phyloP scores from a whole-genome alignment of 2,888 invertebrate genomes.

The Noctua pronuba region DNA sequence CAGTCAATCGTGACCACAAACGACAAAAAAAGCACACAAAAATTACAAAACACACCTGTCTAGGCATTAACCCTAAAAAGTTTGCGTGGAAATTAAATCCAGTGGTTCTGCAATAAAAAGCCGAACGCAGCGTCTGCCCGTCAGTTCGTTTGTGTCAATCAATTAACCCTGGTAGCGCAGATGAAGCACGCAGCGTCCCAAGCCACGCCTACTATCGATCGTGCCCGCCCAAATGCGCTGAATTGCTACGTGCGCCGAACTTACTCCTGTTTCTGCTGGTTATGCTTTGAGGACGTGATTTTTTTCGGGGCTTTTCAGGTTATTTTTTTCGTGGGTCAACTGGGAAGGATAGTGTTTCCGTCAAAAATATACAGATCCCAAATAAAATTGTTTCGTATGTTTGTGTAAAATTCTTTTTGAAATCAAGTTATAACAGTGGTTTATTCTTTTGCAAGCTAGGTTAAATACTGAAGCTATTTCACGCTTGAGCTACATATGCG shows the following conservation, averaged over 20 bases:
- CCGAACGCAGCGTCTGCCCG: conserved; percentile 79
- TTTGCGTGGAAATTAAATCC: conserved; percentile 73
- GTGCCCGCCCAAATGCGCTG: conserved; percentile 86
- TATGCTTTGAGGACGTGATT: conserved; percentile 60
- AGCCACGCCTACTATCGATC: conserved; percentile 85
- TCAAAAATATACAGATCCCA: not conserved
- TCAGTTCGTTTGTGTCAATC: conserved; percentile 88
- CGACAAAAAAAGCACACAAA: not conserved
- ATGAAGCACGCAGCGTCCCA: conserved; percentile 83
- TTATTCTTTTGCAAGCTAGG: not conserved
- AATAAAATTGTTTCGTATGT: not conserved
- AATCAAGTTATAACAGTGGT: not conserved
- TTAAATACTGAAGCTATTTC: not conserved
- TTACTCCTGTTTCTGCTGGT: conserved; percentile 54
- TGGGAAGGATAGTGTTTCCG: not conserved
- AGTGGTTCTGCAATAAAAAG: conserved; percentile 82
- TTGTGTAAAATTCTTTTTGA: not conserved
- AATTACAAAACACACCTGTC: conserved; percentile 39
- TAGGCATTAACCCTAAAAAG: conserved; percentile 60
- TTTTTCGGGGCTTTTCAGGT: conserved; percentile 35
- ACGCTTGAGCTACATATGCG: not conserved
- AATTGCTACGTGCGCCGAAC: conserved; percentile 69
- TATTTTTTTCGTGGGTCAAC: not conserved
- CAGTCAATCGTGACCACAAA: not conserved
- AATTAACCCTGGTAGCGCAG: conserved; percentile 84